Percentiles rank a stretch among this genome's conserved stretches.
These are phyloP conservation scores for Empis livida DNA, from an alignment of 2,888 invertebrate species.

Conservation along the genomic window DNA sequence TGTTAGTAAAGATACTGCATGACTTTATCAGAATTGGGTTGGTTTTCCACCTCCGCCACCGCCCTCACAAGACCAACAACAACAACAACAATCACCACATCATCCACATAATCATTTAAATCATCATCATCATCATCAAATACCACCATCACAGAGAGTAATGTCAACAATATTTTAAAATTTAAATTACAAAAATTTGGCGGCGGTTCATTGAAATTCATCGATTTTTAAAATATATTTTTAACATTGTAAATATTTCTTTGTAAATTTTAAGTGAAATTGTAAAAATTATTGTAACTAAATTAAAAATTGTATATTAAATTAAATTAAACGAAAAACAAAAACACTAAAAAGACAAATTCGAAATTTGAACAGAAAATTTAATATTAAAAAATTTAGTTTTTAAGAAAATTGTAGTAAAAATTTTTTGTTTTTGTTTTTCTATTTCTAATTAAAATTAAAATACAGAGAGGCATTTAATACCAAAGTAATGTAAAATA, in stretches of 20 bases:
- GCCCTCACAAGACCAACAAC: constrained; percentile 14
- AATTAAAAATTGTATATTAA: no score
- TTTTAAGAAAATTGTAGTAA: no score
- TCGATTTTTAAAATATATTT: background rate
- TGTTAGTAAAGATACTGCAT: constrained; percentile 53
- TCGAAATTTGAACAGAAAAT: no score
- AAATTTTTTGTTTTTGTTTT: no score
- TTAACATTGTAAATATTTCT: background rate
- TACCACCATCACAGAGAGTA: constrained; percentile 27
- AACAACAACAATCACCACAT: constrained; percentile 5
- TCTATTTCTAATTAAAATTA: background rate
- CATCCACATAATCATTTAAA: constrained; percentile 13
- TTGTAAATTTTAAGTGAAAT: no score
- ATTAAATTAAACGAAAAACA: no score
- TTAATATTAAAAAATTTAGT: no score
- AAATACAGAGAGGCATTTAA: constrained; percentile 27
- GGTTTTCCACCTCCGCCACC: constrained; percentile 30
- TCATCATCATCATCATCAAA: constrained; percentile 19
- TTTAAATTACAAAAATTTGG: constrained; percentile 1
- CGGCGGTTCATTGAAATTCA: no score
- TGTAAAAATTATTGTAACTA: no score
- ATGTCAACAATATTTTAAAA: constrained; percentile 35
- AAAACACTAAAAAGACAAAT: no score
- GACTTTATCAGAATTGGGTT: constrained; percentile 74
- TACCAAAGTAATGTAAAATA: constrained; percentile 27